A percentile compares a stretch with the other conserved stretches of the same genome.
phyloP scores from a whole-genome alignment of 2,888 invertebrate genomes.

The Drosophila dives region DNA sequence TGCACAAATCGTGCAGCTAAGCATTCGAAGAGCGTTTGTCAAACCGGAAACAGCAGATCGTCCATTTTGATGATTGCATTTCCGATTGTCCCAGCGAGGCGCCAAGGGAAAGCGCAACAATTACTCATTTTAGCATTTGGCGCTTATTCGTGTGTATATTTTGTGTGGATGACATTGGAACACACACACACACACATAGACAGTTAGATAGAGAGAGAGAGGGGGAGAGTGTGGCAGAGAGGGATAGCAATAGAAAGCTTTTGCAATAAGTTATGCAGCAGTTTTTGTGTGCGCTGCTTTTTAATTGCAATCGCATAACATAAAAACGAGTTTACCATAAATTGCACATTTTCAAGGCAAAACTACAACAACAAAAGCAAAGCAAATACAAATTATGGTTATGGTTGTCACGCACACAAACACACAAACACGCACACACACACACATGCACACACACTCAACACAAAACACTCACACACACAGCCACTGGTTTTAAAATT shows the following conservation, averaged over 20 bases:
- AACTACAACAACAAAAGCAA: conserved; percentile 27
- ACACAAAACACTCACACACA: conserved; percentile 6
- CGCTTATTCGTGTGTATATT: conserved; percentile 8
- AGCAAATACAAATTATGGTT: conserved; percentile 54
- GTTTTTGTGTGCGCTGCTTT: conserved; percentile 46
- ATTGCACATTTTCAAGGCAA: conserved; percentile 64
- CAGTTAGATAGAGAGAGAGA: not conserved
- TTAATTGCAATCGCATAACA: conserved; percentile 68
- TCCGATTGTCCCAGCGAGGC: conserved; percentile 30
- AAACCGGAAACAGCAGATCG: conserved; percentile 42
- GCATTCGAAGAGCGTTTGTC: conserved; percentile 41
- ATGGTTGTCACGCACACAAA: conserved; percentile 32
- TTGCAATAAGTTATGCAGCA: conserved; percentile 45
- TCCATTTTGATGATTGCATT: conserved; percentile 54
- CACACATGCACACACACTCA: conserved; percentile 1
- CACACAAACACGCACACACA: conserved; percentile 6
- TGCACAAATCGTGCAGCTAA: conserved; percentile 29
- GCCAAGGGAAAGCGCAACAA: conserved; percentile 31
- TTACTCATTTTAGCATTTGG: conserved; percentile 63
- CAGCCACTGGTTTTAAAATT: conserved; percentile 32
- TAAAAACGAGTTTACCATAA: conserved; percentile 61
- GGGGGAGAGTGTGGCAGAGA: not conserved
- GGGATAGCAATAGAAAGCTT: not conserved
- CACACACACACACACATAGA: conserved; percentile 10
- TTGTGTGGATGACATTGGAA: conserved; percentile 19